Evolutionary conservation across 2,113 vertebrate genomes (phyloP), one percentile per base, ranked within the genome.

Genomic region (Phalacrocorax pelagicus): DNA sequence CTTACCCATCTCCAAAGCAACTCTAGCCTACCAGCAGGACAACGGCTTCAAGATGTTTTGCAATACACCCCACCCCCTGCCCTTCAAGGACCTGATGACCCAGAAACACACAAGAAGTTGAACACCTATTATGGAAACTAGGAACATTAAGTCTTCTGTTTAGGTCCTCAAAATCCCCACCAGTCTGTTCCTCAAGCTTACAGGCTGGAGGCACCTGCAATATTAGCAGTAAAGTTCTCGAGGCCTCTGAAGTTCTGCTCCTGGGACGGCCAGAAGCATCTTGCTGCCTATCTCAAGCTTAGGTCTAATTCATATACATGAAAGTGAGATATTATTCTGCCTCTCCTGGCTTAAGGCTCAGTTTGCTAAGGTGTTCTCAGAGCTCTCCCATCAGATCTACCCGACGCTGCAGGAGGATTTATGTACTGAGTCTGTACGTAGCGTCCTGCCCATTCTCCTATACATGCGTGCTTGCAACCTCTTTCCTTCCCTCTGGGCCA

Each of bases 401-500:
- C 21, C 6, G 29, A 27, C 0, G 3, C 57, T 66, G 42, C 63
- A 83, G 72, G 59, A 80, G 57, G 66, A 65, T 86, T 93, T 40
- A 2, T 18, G 61, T 13, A 16, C 57, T 7, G 40, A n/a, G 58
- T 52, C 49, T 29, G 3, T 2, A 3, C 5, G 30, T 9, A 51
- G 11, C 1, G 0, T 42, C 19, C 51, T 10, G 2, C 36, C n/a
- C 12, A 1, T 22, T 34, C 12, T 2, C 34, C 51, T 81, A 2
- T 1, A 24, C 14, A 0, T 2, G 15, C 4, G 7, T 14, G 29
- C 51, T 21, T 71, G 42, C 51, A 55, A 10, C 30, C 26, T 51
- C 72, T 44, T 47, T 54, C 36, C 42, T 77, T 62, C 79, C 23
- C 19, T 36, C 54, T 55, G 77, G 42, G 88, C 61, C 47, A 34